phyloP scores from a whole-genome alignment of 2,888 invertebrate genomes.

The Drosophila pseudotakahashii region DNA sequence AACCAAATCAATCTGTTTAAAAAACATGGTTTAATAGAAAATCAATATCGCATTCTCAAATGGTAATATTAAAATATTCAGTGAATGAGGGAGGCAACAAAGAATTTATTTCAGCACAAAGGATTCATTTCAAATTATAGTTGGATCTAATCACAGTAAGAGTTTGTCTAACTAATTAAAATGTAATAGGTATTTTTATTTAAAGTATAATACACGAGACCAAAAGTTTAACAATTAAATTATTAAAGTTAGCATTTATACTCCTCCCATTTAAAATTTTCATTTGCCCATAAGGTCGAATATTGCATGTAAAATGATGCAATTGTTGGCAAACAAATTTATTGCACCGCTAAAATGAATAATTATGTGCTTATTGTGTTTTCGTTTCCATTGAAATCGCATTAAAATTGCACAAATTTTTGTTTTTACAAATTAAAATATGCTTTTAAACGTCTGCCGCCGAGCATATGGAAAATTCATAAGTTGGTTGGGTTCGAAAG shows the following conservation, averaged over 20 bases:
- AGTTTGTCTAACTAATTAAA: background rate
- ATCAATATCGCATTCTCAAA: conserved; percentile 24
- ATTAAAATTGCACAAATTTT: conserved; percentile 15
- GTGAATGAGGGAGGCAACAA: background rate
- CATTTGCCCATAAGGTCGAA: conserved; percentile 4
- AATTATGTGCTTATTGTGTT: conserved; percentile 23
- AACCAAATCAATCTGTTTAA: conserved; percentile 22
- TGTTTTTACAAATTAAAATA: conserved; percentile 21
- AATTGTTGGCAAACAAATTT: conserved; percentile 20
- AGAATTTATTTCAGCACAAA: conserved; percentile 18
- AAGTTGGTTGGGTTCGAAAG: background rate
- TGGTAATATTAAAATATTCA: conserved; percentile 4
- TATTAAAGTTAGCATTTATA: background rate
- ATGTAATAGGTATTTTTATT: conserved; percentile 1
- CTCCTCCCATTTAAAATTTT: background rate
- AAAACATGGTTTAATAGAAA: conserved; percentile 21
- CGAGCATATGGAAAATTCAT: conserved; percentile 21
- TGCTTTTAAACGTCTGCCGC: conserved; percentile 12
- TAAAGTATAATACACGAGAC: conserved; percentile 4
- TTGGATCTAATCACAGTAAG: conserved; percentile 11
- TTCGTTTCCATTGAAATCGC: conserved; percentile 10
- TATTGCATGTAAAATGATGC: conserved; percentile 3
- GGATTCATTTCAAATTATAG: conserved; percentile 7
- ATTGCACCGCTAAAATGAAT: conserved; percentile 22
- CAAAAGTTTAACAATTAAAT: conserved; percentile 11